These are phyloP conservation scores for Bombus difficillimus DNA, from an alignment of 1,140 invertebrate genomes.

Conservation along the genomic window DNA sequence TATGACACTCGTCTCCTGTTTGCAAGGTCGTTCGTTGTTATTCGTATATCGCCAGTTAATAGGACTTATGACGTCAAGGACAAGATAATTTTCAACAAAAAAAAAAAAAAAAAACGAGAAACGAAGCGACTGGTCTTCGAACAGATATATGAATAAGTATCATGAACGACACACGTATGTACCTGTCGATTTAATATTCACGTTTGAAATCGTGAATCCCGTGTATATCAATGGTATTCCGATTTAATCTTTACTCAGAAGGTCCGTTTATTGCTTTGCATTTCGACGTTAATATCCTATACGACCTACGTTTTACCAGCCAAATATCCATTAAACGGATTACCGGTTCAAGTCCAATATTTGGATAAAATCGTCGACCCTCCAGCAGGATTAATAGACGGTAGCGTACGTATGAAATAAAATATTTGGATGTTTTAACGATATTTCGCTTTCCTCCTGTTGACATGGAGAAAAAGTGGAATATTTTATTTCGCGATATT, in stretches of 20 bases:
- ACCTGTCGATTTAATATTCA: constrained; percentile 32
- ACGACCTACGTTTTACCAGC: constrained; percentile 57
- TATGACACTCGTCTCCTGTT: neutral
- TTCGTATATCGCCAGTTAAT: neutral
- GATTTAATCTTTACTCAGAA: constrained; percentile 55
- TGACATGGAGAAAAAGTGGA: neutral
- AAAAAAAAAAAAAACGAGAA: neutral
- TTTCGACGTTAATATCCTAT: constrained; percentile 47
- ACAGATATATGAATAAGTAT: constrained; percentile 11
- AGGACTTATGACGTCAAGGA: neutral
- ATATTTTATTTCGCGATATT: constrained; percentile 35
- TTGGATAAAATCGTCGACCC: constrained; percentile 55
- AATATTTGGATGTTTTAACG: constrained; percentile 41
- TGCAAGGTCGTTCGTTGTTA: neutral
- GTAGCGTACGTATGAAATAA: constrained; percentile 27
- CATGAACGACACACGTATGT: neutral
- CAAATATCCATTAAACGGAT: constrained; percentile 64
- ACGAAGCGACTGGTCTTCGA: constrained; percentile 7
- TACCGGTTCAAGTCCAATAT: constrained; percentile 59
- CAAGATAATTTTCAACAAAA: neutral
- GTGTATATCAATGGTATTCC: constrained; percentile 33
- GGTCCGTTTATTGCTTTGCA: constrained; percentile 50
- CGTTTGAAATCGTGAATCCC: constrained; percentile 18
- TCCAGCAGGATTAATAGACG: constrained; percentile 44
- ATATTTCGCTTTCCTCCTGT: constrained; percentile 17